Evolutionary conservation across 2,113 vertebrate species (phyloP).

Genomic region (Sphaerodactylus townsendi): DNA sequence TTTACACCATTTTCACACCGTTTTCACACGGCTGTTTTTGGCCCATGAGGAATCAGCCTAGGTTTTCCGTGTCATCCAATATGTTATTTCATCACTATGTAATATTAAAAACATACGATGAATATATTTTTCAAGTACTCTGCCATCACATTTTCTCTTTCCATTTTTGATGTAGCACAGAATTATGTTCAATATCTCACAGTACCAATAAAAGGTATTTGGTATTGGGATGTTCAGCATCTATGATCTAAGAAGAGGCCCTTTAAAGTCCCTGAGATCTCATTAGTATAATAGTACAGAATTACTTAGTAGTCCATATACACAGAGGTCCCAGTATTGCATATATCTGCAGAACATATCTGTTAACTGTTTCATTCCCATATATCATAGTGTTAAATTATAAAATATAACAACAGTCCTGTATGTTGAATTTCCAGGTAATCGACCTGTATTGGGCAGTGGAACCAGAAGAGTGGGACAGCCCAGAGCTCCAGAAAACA

Average conservation of each 20-base stretch:
- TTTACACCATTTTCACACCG: too few species aligned
- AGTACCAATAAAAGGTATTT: too few species aligned
- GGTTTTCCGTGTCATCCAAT: not conserved
- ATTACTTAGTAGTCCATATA: not conserved
- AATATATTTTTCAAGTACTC: too few species aligned
- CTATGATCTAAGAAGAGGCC: not conserved
- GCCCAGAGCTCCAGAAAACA: constrained; percentile 89
- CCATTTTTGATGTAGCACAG: not conserved
- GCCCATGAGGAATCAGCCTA: too few species aligned
- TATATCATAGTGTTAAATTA: not conserved
- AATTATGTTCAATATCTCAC: too few species aligned
- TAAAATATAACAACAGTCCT: constrained; percentile 12
- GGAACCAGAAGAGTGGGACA: constrained; percentile 92
- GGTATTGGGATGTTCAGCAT: too few species aligned
- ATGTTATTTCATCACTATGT: too few species aligned
- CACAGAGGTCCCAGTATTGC: not conserved
- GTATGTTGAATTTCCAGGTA: constrained; percentile 77
- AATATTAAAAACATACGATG: too few species aligned
- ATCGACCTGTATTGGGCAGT: constrained; percentile 98
- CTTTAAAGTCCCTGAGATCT: not conserved
- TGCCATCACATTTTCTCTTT: not conserved
- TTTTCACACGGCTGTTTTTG: too few species aligned
- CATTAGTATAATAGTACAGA: not conserved
- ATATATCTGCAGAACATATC: not conserved
- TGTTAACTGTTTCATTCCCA: constrained; percentile 8